Evolutionary conservation across 2,888 invertebrate species (phyloP).

Genomic region (Nymphalis c-album): DNA sequence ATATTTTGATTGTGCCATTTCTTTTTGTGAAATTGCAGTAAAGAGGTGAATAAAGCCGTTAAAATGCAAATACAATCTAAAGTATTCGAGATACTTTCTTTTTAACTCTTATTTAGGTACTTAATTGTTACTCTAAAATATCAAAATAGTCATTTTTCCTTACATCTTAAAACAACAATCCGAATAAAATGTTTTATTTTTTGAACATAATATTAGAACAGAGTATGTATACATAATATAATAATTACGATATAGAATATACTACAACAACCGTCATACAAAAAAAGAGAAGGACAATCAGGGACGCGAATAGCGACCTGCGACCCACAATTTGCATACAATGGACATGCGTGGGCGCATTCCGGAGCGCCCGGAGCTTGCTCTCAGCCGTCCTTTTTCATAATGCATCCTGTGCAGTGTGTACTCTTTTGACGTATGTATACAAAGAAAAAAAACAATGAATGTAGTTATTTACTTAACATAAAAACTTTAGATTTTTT

Average conservation of each 20-base stretch:
- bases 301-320: slow-evolving; percentile 68
- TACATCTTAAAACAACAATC: too few species aligned
- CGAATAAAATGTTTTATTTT: too few species aligned
- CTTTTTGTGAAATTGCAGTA: neutral
- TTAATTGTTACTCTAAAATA: too few species aligned
- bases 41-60: neutral
- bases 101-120: too few species aligned
- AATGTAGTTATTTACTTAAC: neutral
- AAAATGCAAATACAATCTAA: neutral
- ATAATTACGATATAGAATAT: slow-evolving; percentile 4
- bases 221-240: slow-evolving; percentile 16
- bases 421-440: slow-evolving; percentile 9
- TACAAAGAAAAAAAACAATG: neutral
- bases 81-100: too few species aligned
- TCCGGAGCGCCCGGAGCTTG: slow-evolving; percentile 53
- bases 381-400: slow-evolving; percentile 22
- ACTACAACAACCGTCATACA: slow-evolving; percentile 13
- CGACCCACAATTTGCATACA: slow-evolving; percentile 80
- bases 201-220: too few species aligned
- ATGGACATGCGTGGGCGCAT: slow-evolving; percentile 74
- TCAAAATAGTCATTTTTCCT: too few species aligned
- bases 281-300: slow-evolving; percentile 42
- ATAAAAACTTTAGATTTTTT: neutral
- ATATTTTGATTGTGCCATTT: neutral
- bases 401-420: slow-evolving; percentile 26